phyloP scores from a whole-genome alignment of 2,888 invertebrate genomes.

The Phymatocera aterrima region DNA sequence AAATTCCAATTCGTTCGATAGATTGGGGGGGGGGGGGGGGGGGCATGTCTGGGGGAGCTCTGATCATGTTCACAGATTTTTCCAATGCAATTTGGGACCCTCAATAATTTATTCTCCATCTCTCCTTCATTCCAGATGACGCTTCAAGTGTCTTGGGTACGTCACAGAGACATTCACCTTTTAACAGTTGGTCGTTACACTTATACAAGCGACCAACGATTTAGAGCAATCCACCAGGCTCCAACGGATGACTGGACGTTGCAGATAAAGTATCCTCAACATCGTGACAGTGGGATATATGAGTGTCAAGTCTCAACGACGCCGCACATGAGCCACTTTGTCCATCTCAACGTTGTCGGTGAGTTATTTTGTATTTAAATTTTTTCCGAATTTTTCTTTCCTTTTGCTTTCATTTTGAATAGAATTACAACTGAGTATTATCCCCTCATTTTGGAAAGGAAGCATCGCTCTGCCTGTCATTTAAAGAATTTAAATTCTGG shows the following conservation, averaged over 20 bases:
- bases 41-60: no score
- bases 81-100: no score
- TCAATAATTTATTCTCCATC: neutral
- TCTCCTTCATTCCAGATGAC: constrained; percentile 76
- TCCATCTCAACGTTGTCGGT: constrained; percentile 94
- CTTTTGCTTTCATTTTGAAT: no score
- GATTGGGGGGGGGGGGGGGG: no score
- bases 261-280: constrained; percentile 93
- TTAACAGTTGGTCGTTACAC: constrained; percentile 93
- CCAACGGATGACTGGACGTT: constrained; percentile 95
- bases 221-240: constrained; percentile 90
- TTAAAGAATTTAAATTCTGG: no score
- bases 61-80: no score
- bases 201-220: constrained; percentile 94
- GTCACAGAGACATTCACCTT: constrained; percentile 92
- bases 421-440: no score
- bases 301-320: constrained; percentile 97
- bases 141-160: constrained; percentile 93
- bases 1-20: no score
- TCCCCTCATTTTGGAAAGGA: no score
- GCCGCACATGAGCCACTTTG: constrained; percentile 94
- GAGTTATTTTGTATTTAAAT: constrained; percentile 74
- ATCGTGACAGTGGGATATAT: constrained; percentile 92
- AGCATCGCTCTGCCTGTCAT: no score
- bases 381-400: neutral